Evolutionary conservation across 2,113 vertebrate species (phyloP), one percentile per base, ranked within the genome.

Genomic region (Corythornis cristatus): DNA sequence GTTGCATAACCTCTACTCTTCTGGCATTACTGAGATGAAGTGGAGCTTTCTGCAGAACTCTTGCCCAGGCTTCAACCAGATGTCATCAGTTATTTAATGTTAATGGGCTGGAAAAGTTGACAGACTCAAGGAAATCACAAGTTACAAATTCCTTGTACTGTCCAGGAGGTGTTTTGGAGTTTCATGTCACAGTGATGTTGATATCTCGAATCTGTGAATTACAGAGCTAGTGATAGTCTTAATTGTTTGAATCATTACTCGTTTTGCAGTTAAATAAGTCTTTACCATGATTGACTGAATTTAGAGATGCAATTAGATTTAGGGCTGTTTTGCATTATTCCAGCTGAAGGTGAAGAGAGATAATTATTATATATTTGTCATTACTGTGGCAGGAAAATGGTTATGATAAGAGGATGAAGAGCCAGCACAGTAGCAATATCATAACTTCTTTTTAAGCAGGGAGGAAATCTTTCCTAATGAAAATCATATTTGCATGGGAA

Each of bases 241-340:
- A 91, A 86, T 61, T 81, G 57, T 83, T 93, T 72, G 68, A 77
- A 43, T 90, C 71, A 42, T 92, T 90, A 43, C 23, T 72, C 54
- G 11, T 14, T 95, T 89, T 62, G 28, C 45, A 50, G 57, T 84
- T 71, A 88, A 86, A 81, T 45, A 86, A 82, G 45, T 26, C 76
- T 88, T 93, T 77, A 51, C 26, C 12, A 7, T 70, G 62, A 79
- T 22, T 73, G 67, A 94, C 51, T 95, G 54, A 92, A 62, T 82
- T 86, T 65, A 66, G 78, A 90, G 66, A 68, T 89, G 83, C 73
- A 82, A 84, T 96, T 96, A 94, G 42, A 72, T 75, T 84, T 90
- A 94, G 79, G 43, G 58, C 31, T 90, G 58, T 90, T 93, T 57
- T 71, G 73, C 77, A 79, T 56, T 77, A 21, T 58, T 88, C 51